Conservation (phyloP, 2,888 invertebrate species). For the Cheilosia grossa region DNA sequence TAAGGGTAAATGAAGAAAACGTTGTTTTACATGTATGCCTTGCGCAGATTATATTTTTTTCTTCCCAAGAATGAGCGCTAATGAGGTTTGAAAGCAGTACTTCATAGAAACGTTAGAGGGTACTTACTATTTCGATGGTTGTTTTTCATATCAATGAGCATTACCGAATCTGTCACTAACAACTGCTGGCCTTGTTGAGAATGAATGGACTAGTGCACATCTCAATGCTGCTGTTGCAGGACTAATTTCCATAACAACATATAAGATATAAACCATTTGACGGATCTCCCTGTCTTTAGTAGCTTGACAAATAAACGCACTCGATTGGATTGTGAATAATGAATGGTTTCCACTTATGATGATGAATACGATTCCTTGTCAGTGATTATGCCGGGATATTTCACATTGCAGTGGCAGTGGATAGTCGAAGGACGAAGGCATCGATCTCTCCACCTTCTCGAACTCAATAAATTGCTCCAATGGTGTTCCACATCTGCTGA, state of each 20-base stretch:
- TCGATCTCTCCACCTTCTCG: constrained; percentile 37
- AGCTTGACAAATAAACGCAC: constrained; percentile 50
- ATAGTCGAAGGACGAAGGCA: constrained; percentile 23
- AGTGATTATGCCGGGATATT: constrained; percentile 20
- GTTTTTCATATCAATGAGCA: background rate
- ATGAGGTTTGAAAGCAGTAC: too few relatives aligned
- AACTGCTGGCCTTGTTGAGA: background rate
- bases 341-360: constrained; percentile 61
- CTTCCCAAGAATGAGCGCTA: background rate
- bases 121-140: background rate
- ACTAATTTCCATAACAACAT: background rate
- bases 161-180: constrained; percentile 12
- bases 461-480: constrained; percentile 43
- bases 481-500: constrained; percentile 28
- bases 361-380: constrained; percentile 58
- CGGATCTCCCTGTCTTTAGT: constrained; percentile 45
- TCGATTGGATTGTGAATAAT: constrained; percentile 43
- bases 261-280: constrained; percentile 42
- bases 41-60: too few relatives aligned
- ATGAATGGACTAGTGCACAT: constrained; percentile 1
- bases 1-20: too few relatives aligned
- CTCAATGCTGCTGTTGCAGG: background rate
- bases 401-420: constrained; percentile 24
- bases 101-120: background rate
- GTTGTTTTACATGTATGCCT: too few relatives aligned